phyloP scores from a whole-genome alignment of 2,888 invertebrate species.

The Orthonevra nobilis region DNA sequence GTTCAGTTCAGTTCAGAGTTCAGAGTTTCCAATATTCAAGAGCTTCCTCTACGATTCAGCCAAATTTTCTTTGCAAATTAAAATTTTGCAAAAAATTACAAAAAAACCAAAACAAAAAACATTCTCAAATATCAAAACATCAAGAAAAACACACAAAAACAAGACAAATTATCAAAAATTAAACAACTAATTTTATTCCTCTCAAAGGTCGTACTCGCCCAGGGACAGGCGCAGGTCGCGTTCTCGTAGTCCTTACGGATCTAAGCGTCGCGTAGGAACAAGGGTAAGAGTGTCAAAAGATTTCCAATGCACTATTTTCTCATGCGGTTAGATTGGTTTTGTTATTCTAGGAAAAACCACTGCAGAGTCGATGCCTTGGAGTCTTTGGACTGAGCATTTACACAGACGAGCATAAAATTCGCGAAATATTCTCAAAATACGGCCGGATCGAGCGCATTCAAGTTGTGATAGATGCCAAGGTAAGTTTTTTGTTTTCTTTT shows the following conservation, averaged over 20 bases:
- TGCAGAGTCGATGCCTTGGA: conserved; percentile 93
- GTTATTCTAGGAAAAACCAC: conserved; percentile 82
- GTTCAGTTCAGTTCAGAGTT: too few relatives aligned
- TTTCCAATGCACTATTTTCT: too few relatives aligned
- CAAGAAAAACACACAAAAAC: conserved; percentile 38
- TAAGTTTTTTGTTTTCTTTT: conserved; percentile 66
- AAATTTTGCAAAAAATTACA: conserved; percentile 24
- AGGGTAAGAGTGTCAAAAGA: conserved; percentile 80
- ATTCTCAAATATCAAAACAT: conserved; percentile 36
- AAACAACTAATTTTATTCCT: conserved; percentile 71
- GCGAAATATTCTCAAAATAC: conserved; percentile 95
- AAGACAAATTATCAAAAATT: conserved; percentile 61
- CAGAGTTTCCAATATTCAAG: too few relatives aligned
- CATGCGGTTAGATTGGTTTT: conserved; percentile 3
- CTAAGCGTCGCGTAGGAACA: conserved; percentile 89
- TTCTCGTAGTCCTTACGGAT: conserved; percentile 89
- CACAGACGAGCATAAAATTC: conserved; percentile 95
- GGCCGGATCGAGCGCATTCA: conserved; percentile 95
- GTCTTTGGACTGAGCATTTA: conserved; percentile 96
- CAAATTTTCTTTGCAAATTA: too few relatives aligned
- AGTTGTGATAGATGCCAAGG: conserved; percentile 96
- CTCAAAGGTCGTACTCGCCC: conserved; percentile 82
- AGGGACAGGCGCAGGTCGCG: conserved; percentile 84
- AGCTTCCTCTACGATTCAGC: conserved; percentile 42
- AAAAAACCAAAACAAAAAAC: conserved; percentile 34